phyloP scores from a whole-genome alignment of 2,888 invertebrate genomes.

The Slavum lentiscoides region DNA sequence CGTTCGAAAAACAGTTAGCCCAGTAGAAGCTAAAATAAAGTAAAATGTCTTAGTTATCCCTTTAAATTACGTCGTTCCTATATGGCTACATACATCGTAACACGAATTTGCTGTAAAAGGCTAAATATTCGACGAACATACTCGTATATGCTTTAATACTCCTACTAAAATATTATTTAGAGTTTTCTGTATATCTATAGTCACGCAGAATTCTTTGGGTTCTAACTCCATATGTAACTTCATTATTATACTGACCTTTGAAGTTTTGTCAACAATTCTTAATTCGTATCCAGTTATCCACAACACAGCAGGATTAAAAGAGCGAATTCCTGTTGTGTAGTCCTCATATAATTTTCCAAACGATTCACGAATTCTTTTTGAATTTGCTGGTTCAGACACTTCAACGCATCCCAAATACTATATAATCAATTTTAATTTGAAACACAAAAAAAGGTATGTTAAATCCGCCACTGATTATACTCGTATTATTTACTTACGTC shows the following conservation, averaged over 20 bases:
- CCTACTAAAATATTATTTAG: background rate
- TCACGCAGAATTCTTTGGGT: background rate
- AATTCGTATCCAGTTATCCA: conserved; percentile 41
- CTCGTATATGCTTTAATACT: too few relatives aligned
- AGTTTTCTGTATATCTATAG: background rate
- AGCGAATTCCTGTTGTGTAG: background rate
- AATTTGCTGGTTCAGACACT: conserved; percentile 29
- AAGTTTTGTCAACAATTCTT: conserved; percentile 25
- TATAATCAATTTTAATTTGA: background rate
- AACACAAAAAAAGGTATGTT: background rate
- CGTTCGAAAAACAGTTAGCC: too few relatives aligned
- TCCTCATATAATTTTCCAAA: conserved; percentile 13
- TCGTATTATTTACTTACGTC: background rate
- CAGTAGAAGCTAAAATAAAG: background rate
- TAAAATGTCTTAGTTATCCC: background rate
- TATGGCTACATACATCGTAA: too few relatives aligned
- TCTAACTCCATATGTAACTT: background rate
- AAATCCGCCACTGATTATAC: too few relatives aligned
- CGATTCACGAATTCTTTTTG: conserved; percentile 3
- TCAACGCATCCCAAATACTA: conserved; percentile 34
- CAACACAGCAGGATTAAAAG: background rate
- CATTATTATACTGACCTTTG: conserved; percentile 22
- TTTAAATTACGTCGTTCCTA: too few relatives aligned
- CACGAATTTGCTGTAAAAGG: too few relatives aligned
- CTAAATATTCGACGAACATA: too few relatives aligned